Percentiles rank a stretch among this genome's conserved stretches.
Evolutionary conservation across 2,888 invertebrate genomes (phyloP).

Genomic region (Habroteleia sp.): DNA sequence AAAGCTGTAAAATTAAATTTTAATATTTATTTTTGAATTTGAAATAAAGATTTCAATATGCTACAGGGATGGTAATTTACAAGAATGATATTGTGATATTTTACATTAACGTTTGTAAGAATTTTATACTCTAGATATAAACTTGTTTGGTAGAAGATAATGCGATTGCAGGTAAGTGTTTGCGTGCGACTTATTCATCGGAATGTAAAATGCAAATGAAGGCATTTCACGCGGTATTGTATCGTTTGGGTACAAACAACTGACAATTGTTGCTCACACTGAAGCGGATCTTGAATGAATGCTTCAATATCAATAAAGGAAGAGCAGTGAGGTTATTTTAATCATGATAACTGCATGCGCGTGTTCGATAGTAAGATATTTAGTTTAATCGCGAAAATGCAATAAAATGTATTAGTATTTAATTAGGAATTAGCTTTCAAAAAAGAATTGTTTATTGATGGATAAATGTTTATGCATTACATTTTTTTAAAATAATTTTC

Average conservation of each 20-base stretch:
- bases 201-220: slow-evolving; percentile 42
- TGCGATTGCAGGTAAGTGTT: slow-evolving; percentile 14
- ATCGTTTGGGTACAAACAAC: background rate
- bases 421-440: no score
- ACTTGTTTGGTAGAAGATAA: no score
- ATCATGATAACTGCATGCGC: slow-evolving; percentile 4
- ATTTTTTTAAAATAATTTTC: no score
- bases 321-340: slow-evolving; percentile 2
- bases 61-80: no score
- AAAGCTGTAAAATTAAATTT: no score
- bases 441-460: no score
- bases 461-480: no score
- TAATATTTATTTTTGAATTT: no score
- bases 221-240: slow-evolving; percentile 11
- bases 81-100: no score
- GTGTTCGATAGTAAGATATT: slow-evolving; percentile 7
- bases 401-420: no score
- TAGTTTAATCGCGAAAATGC: background rate
- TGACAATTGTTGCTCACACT: slow-evolving; percentile 1
- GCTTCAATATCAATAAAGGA: slow-evolving; percentile 25
- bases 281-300: slow-evolving; percentile 5
- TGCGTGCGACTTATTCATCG: slow-evolving; percentile 13
- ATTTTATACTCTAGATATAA: no score
- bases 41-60: no score
- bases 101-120: slow-evolving; percentile 3